Conservation (phyloP, 1,140 invertebrate species). For the Megalonaias nervosa region DNA sequence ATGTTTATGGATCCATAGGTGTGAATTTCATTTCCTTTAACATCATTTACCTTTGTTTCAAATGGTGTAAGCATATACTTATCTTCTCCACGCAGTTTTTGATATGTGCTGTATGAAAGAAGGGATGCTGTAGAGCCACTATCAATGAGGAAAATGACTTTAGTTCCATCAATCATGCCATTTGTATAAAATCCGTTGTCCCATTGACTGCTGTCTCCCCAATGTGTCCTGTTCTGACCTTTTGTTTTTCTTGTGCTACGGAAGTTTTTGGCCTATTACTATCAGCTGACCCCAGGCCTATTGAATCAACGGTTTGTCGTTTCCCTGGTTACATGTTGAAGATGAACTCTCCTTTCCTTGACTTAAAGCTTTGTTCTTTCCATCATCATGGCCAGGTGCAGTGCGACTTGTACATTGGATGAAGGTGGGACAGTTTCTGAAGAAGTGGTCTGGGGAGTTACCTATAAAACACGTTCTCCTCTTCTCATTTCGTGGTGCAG, state of each 20-base stretch:
- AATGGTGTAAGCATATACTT: neutral
- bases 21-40: neutral
- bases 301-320: conserved; percentile 13
- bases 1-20: conserved; percentile 1
- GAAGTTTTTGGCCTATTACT: neutral
- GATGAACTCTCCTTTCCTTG: neutral
- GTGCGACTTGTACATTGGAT: neutral
- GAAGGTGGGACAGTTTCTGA: conserved; percentile 1
- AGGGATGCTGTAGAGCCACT: conserved; percentile 16
- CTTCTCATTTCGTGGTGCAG: neutral
- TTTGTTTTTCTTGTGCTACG: neutral
- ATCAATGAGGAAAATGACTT: conserved; percentile 14
- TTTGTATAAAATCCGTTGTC: conserved; percentile 19
- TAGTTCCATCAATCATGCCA: neutral
- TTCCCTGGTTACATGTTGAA: conserved; percentile 10
- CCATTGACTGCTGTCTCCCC: neutral
- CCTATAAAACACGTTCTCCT: conserved; percentile 10
- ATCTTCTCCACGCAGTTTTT: neutral
- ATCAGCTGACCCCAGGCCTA: conserved; percentile 11
- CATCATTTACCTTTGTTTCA: conserved; percentile 10
- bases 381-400: neutral
- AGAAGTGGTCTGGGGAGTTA: conserved; percentile 14
- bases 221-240: neutral
- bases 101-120: neutral
- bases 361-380: neutral